Base-by-base conservation (phyloP, 1,140 invertebrate genomes). In the Macrostomum lignano region DNA sequence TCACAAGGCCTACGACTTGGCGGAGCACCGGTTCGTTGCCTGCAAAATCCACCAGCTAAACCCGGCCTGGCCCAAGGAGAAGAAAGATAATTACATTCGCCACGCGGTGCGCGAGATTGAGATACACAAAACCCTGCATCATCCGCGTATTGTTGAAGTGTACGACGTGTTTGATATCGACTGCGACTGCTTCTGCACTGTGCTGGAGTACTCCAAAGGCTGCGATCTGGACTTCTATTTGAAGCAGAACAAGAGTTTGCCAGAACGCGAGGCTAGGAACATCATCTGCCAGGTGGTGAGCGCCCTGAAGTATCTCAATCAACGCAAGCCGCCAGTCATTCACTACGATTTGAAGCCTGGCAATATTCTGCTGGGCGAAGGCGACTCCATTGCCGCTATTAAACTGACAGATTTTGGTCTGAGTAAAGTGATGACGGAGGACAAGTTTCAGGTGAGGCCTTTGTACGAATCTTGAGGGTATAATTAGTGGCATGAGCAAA, bases 91-190 rank as follows among this genome's bases (percentile, higher is more conserved):
- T 68, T 98, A 98, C 67, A 31, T 36, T 33, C 9, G 63, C 47
- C 88, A 98, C 64, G 88, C 88, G 42, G 67, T 98, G 51, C 67
- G 88, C 64, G 88, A 98, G 64, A 96, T 94, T 58, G 93, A 96
- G 58, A 96, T 98, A 46, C 88, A 96, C 60, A 96, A 96, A 63
- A 75, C 77, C 30, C 62, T 98, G 45, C 79, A 94, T 65, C 88
- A 96, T 67, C 82, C 84, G 14, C 65, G 86, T 42, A 88, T 98
- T 47, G 88, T 98, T 33, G 81, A 84, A 58, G 67, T 96, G 41
- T 94, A 84, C 58, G 88, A 96, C 63, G 84, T 96, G 35, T 98
- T 98, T 64, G 86, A 96, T 70, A 96, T 98, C 59, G 88, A 98
- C 64, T 79, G 81, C 48, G 94, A 98, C 64, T 24, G 58, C 38